A percentile compares a stretch with the other conserved stretches of the same genome.
phyloP scores from a whole-genome alignment of 2,888 invertebrate species.

The Hypercompe scribonia region DNA sequence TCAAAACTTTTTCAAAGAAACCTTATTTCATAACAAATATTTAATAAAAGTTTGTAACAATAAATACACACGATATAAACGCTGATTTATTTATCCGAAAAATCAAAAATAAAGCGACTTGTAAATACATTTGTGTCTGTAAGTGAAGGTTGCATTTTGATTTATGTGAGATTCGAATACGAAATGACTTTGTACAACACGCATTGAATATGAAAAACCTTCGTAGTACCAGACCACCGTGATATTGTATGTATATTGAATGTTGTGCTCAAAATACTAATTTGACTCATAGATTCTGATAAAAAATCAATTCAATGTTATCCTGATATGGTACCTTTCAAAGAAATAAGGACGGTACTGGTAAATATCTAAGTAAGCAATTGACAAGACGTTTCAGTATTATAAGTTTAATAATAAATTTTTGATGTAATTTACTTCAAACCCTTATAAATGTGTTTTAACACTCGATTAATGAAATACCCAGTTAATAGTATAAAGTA shows the following conservation, averaged over 20 bases:
- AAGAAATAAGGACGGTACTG: not conserved
- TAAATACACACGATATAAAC: not conserved
- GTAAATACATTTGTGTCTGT: not conserved
- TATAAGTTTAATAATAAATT: too few relatives aligned
- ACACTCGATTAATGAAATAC: too few relatives aligned
- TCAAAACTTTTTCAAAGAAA: not conserved
- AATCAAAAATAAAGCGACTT: not conserved
- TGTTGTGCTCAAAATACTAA: conserved; percentile 1
- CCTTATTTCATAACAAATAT: not conserved
- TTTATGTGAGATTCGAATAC: conserved; percentile 31
- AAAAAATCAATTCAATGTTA: not conserved
- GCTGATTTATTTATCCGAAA: not conserved
- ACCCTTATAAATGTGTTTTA: too few relatives aligned
- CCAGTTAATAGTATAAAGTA: too few relatives aligned
- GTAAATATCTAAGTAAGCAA: not conserved
- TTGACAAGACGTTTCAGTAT: too few relatives aligned
- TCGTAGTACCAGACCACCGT: not conserved
- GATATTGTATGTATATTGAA: not conserved
- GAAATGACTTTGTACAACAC: conserved; percentile 22
- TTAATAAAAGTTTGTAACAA: not conserved
- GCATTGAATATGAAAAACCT: conserved; percentile 20
- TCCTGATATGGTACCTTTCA: not conserved
- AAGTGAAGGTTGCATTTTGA: conserved; percentile 35
- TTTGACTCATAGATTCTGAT: not conserved
- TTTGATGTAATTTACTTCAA: too few relatives aligned